Percentiles rank a stretch among this genome's conserved stretches.
Evolutionary conservation across 1,140 invertebrate genomes (phyloP).

Genomic region (Nixonia krombeini): DNA sequence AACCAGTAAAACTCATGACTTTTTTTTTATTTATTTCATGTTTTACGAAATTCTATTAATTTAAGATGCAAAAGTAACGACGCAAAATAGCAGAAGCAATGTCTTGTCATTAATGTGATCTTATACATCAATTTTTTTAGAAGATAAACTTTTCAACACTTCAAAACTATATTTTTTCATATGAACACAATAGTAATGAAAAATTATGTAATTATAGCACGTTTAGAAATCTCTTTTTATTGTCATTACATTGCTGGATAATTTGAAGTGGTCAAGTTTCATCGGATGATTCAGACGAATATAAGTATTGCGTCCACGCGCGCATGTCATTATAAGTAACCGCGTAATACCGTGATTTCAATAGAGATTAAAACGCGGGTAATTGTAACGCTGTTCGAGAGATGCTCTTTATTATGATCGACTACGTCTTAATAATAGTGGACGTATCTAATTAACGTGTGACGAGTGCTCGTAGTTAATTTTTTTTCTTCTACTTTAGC

Average conservation of each 20-base stretch:
- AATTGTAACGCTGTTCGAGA: conserved; percentile 22
- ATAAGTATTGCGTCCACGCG: no score
- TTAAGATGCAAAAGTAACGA: no score
- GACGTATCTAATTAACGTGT: conserved; percentile 32
- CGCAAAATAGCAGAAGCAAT: no score
- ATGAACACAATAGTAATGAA: neutral
- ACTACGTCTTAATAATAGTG: conserved; percentile 19
- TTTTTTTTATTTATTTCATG: no score
- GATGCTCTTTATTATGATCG: conserved; percentile 40
- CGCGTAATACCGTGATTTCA: conserved; percentile 19
- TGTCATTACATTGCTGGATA: no score
- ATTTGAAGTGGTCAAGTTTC: conserved; percentile 18
- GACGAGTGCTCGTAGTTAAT: conserved; percentile 42
- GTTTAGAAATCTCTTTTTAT: no score
- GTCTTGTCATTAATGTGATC: no score
- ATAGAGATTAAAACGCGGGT: conserved; percentile 16
- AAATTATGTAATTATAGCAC: no score
- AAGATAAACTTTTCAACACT: no score
- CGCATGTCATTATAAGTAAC: conserved; percentile 25
- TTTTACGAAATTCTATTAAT: no score
- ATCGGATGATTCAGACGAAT: conserved; percentile 17
- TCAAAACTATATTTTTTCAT: neutral
- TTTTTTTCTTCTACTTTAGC: conserved; percentile 35
- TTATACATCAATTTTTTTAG: no score
- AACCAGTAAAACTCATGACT: no score